Percentiles rank a stretch among this genome's conserved stretches.
These are phyloP conservation scores for Ammodramus savannarum DNA, from an alignment of 2,113 vertebrate species.

Conservation along the genomic window DNA sequence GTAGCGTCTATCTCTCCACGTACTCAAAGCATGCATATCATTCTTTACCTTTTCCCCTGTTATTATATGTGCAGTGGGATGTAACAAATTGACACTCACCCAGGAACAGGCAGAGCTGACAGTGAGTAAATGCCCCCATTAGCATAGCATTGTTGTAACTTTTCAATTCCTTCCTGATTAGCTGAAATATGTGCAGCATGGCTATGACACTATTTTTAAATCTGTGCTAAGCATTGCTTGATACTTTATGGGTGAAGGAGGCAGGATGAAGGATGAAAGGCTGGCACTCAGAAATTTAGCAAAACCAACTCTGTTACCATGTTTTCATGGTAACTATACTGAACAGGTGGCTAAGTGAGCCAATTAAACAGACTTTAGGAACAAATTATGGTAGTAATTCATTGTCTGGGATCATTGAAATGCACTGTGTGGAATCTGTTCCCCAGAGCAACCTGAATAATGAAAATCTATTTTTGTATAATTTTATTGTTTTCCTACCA, in stretches of 20 bases:
- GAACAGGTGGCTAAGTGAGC: slow-evolving; percentile 58
- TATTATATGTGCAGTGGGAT: neutral
- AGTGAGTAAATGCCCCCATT: neutral
- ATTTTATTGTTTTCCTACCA: slow-evolving; percentile 9
- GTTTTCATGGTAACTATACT: slow-evolving; percentile 6
- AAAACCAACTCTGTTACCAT: neutral
- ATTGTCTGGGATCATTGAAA: slow-evolving; percentile 42
- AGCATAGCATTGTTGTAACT: neutral
- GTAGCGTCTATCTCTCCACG: neutral
- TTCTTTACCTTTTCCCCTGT: neutral
- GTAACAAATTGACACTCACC: slow-evolving; percentile 9
- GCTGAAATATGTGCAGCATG: neutral
- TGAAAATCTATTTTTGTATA: slow-evolving; percentile 18
- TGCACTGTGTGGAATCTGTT: neutral
- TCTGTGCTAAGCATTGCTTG: neutral
- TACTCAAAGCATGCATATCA: neutral
- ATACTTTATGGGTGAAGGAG: neutral
- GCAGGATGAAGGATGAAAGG: neutral
- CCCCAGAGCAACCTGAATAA: slow-evolving; percentile 6
- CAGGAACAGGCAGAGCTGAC: slow-evolving; percentile 6
- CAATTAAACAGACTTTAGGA: slow-evolving; percentile 57
- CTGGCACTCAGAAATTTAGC: neutral
- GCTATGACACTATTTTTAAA: neutral
- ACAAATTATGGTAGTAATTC: slow-evolving; percentile 52
- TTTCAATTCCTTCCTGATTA: neutral